Percentiles rank a stretch among this genome's conserved stretches.
These are phyloP conservation scores for Actinernus sp. DNA, from an alignment of 92 coral and sea anemone species.

Conservation along the genomic window DNA sequence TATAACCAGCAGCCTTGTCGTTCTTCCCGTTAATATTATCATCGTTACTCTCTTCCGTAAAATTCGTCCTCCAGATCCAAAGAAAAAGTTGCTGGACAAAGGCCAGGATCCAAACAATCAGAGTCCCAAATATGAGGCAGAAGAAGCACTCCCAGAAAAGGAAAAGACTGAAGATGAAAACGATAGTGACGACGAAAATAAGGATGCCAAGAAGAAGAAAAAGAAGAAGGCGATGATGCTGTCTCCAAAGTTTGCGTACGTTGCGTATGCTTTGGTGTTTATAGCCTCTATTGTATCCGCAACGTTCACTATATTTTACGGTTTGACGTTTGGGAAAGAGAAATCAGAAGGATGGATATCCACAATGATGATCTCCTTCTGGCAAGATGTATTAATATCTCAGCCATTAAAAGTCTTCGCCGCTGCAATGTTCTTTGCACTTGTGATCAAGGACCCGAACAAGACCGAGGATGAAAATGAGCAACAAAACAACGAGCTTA, in stretches of 20 bases:
- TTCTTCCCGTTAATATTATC: slow-evolving; percentile 84
- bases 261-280: slow-evolving; percentile 81
- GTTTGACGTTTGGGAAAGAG: slow-evolving; percentile 94
- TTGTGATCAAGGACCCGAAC: slow-evolving; percentile 95
- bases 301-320: slow-evolving; percentile 92
- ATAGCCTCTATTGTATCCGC: slow-evolving; percentile 85
- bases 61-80: slow-evolving; percentile 74
- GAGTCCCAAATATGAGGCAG: slow-evolving; percentile 66
- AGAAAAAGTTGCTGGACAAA: slow-evolving; percentile 33
- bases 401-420: slow-evolving; percentile 98
- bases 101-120: slow-evolving; percentile 74
- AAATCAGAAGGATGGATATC: slow-evolving; percentile 96
- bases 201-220: slow-evolving; percentile 50
- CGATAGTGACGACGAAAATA: slow-evolving; percentile 21
- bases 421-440: slow-evolving; percentile 95
- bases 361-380: slow-evolving; percentile 97
- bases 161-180: slow-evolving; percentile 58
- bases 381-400: slow-evolving; percentile 97
- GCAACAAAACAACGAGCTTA: slow-evolving; percentile 76
- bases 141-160: slow-evolving; percentile 27
- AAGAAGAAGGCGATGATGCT: slow-evolving; percentile 74
- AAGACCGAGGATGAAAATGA: slow-evolving; percentile 92
- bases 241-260: slow-evolving; percentile 77
- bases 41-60: slow-evolving; percentile 93
- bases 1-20: slow-evolving; percentile 93